These are phyloP conservation scores for Sus cebifrons DNA, from an alignment of 2,797 vertebrate species.

Conservation along the genomic window DNA sequence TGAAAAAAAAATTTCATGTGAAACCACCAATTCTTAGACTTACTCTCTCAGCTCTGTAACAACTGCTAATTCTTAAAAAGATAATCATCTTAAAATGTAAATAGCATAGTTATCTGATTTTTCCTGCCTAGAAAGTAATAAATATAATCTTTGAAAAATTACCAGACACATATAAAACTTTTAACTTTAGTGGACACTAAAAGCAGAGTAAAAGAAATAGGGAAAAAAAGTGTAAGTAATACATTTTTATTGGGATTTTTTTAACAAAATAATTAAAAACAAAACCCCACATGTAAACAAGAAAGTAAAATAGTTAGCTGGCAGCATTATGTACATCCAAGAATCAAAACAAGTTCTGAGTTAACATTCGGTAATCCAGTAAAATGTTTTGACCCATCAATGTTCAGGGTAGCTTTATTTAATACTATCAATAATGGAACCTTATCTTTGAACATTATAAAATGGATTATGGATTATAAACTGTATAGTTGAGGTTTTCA, in stretches of 20 bases:
- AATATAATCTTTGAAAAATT: constrained; percentile 55
- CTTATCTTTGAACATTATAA: constrained; percentile 49
- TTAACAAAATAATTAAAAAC: constrained; percentile 88
- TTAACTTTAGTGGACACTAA: constrained; percentile 57
- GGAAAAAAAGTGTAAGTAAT: constrained; percentile 71
- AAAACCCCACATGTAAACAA: constrained; percentile 80
- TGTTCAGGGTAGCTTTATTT: neutral
- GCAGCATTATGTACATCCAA: constrained; percentile 79
- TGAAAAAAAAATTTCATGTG: neutral
- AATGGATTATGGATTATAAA: neutral
- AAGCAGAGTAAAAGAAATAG: constrained; percentile 12
- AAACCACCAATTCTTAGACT: constrained; percentile 39
- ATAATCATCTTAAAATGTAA: constrained; percentile 2
- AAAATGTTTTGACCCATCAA: constrained; percentile 15
- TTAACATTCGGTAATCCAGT: constrained; percentile 71
- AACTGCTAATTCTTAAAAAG: constrained; percentile 43
- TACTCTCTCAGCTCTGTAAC: neutral
- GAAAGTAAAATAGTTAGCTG: constrained; percentile 76
- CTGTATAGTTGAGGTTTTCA: neutral
- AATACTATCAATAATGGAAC: neutral
- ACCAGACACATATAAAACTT: constrained; percentile 17
- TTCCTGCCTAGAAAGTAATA: constrained; percentile 64
- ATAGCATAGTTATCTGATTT: neutral
- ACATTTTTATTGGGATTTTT: constrained; percentile 90
- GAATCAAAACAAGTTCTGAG: constrained; percentile 75